Evolutionary conservation across 2,888 invertebrate species (phyloP).

Genomic region (Trichogramma evanescens): DNA sequence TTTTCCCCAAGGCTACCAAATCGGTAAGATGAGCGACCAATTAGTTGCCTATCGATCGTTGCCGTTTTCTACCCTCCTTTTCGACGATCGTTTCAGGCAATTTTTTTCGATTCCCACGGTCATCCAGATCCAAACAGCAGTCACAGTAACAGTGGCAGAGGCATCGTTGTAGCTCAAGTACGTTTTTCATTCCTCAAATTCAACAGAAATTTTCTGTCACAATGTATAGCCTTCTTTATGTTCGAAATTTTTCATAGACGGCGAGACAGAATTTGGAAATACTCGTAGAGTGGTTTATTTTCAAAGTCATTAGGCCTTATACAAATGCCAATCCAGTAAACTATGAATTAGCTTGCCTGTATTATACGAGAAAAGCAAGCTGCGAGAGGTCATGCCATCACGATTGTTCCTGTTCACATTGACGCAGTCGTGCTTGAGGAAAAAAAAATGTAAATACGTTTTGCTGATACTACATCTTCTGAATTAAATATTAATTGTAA

Average conservation of each 20-base stretch:
- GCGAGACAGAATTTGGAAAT: slow-evolving; percentile 39
- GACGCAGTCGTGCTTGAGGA: no score
- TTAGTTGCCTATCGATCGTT: neutral
- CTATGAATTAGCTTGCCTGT: slow-evolving; percentile 51
- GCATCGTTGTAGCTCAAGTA: slow-evolving; percentile 50
- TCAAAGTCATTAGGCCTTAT: slow-evolving; percentile 44
- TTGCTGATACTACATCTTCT: no score
- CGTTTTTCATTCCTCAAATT: slow-evolving; percentile 6
- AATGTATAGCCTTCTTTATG: neutral
- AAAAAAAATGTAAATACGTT: no score
- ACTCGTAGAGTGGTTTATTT: slow-evolving; percentile 48
- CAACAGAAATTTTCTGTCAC: neutral
- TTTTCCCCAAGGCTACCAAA: slow-evolving; percentile 47
- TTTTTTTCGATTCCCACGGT: slow-evolving; percentile 51
- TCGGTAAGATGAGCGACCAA: slow-evolving; percentile 29
- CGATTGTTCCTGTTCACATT: no score
- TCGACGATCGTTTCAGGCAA: slow-evolving; percentile 39
- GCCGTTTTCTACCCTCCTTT: neutral
- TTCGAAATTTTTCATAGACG: slow-evolving; percentile 23
- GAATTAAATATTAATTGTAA: no score
- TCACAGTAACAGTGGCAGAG: slow-evolving; percentile 41
- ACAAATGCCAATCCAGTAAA: slow-evolving; percentile 45
- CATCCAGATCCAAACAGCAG: slow-evolving; percentile 26
- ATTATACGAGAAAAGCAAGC: slow-evolving; percentile 21
- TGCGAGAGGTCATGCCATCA: no score